Evolutionary conservation across 2,888 invertebrate genomes (phyloP), one percentile per base, ranked within the genome.

Genomic region (Erebia epiphron): DNA sequence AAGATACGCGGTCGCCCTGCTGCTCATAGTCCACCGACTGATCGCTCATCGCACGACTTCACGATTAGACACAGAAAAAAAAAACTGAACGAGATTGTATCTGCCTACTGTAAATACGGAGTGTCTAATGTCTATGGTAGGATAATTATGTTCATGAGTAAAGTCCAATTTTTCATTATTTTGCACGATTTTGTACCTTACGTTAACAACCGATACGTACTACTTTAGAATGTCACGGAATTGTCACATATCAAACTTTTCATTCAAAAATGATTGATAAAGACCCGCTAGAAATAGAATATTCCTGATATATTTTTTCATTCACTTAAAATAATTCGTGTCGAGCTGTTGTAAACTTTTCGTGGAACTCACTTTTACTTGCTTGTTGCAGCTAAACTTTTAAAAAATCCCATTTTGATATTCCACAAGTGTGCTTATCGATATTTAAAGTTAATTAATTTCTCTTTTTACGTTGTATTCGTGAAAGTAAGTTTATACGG

Each of bases 281-380:
- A 1, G 16, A 54, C 54, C 54, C 3, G 54, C 54, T 18, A 56
- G 56, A 14, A 57, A 21, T 54, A 57, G 56, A 26, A 57, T 4
- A 57, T 57, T 84, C 83, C 84, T 80, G 82, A 67, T 14, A n/a
- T 41, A 10, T 41, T 62, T 4, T 13, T 50, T 52, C 64, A 64
- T 64, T 64, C 64, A 41, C 8, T 41, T 8, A 11, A 54, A 54
- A 13, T 18, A 54, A 41, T 54, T 54, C 54, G 7, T 13, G 14
- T 52, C 11, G 64, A 64, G 18, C 35, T n/a, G 52, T 35, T 10
- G 52, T 41, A 16, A 49, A 2, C 14, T 21, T 43, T 18, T 61
- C 16, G 10, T 14, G 50, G 13, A 11, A 13, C n/a, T 26, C 26
- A 41, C 41, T 60, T 60, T 41, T 60, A 21, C 35, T 7, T 41